Percentiles rank a stretch among this genome's conserved stretches.
Conservation (phyloP, 2,888 invertebrate genomes). For the Tetanocera ferruginea region DNA sequence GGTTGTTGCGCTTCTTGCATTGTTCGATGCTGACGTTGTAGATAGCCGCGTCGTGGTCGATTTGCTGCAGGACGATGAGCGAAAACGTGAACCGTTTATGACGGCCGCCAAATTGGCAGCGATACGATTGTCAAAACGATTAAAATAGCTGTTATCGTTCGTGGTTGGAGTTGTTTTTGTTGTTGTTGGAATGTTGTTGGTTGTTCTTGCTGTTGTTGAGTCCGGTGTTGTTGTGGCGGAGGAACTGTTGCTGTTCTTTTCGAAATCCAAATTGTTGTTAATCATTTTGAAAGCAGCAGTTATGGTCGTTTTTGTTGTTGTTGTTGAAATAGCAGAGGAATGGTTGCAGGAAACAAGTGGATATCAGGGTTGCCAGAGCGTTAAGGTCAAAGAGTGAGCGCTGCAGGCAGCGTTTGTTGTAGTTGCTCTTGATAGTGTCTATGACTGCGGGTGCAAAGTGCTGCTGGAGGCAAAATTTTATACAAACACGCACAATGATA, state of each 20-base stretch:
- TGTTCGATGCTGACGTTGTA: not conserved
- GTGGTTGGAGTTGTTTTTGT: constrained; percentile 36
- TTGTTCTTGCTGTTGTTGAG: constrained; percentile 26
- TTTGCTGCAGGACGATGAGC: constrained; percentile 60
- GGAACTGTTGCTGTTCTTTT: constrained; percentile 58
- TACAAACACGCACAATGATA: constrained; percentile 48
- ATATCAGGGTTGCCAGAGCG: not conserved
- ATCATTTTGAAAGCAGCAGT: constrained; percentile 58
- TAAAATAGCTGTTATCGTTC: constrained; percentile 58
- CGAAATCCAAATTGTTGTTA: constrained; percentile 67
- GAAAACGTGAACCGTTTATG: constrained; percentile 59
- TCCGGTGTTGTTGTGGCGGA: constrained; percentile 37
- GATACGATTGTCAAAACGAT: constrained; percentile 64
- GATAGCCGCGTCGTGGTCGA: constrained; percentile 35
- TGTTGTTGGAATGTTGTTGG: constrained; percentile 42
- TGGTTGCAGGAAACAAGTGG: not conserved
- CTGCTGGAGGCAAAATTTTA: constrained; percentile 44
- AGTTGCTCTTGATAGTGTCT: constrained; percentile 61
- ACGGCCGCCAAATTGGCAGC: constrained; percentile 63
- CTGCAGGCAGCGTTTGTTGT: constrained; percentile 48
- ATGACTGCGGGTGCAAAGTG: constrained; percentile 53
- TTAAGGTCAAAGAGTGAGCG: not conserved
- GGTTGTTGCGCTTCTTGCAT: constrained; percentile 28
- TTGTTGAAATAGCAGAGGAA: constrained; percentile 30
- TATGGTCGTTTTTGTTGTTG: constrained; percentile 57